These are phyloP conservation scores for Rhamnusium bicolor DNA, from an alignment of 2,888 invertebrate genomes.

Conservation along the genomic window DNA sequence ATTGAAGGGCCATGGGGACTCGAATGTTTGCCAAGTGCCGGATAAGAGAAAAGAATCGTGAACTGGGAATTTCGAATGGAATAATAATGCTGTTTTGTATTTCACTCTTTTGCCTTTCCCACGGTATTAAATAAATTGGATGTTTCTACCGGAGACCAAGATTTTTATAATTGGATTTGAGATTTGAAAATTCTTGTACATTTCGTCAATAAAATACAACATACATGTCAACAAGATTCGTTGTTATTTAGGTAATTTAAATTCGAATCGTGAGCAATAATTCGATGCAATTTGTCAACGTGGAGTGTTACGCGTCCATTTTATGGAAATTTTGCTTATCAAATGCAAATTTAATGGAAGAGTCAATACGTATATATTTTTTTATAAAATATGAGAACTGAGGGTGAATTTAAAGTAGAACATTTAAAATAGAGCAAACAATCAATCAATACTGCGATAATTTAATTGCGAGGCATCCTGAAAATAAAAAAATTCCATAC, in stretches of 20 bases:
- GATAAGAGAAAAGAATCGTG: constrained; percentile 51
- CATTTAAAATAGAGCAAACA: neutral
- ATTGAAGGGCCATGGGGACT: constrained; percentile 45
- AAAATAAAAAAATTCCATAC: constrained; percentile 24
- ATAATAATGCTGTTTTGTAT: constrained; percentile 52
- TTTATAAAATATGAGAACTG: neutral
- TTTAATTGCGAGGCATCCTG: constrained; percentile 8
- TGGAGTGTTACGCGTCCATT: neutral
- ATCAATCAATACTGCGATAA: constrained; percentile 20
- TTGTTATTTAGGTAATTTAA: neutral
- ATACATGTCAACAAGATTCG: neutral
- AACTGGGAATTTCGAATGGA: constrained; percentile 46
- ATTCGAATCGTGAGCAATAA: constrained; percentile 6
- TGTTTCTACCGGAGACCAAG: constrained; percentile 33
- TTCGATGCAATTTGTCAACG: constrained; percentile 16
- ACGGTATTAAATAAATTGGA: constrained; percentile 51
- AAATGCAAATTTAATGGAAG: constrained; percentile 7
- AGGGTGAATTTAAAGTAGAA: neutral
- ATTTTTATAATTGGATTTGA: constrained; percentile 49
- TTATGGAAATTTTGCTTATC: constrained; percentile 19
- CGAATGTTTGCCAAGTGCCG: constrained; percentile 48
- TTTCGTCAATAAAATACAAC: neutral
- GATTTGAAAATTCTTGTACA: constrained; percentile 27
- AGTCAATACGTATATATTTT: neutral
- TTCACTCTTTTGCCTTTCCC: constrained; percentile 37